Conservation (phyloP, 2,113 vertebrate genomes). For the Oncorhynchus mykiss region DNA sequence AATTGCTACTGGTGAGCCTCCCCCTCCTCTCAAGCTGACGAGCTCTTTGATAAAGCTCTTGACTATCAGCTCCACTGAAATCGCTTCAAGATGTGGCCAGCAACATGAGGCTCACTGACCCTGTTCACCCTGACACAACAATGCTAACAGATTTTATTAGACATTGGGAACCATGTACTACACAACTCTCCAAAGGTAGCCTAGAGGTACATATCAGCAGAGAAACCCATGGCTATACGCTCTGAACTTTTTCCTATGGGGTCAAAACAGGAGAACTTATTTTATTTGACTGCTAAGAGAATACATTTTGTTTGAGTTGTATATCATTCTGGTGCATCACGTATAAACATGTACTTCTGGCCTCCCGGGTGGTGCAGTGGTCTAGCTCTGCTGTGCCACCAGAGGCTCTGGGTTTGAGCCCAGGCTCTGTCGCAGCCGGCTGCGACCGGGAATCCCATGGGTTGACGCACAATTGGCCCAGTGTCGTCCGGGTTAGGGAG, state of each 20-base stretch:
- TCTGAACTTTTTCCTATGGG: neutral
- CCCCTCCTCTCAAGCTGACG: constrained; percentile 3
- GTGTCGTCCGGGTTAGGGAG: too few species aligned
- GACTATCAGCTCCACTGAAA: constrained; percentile 52
- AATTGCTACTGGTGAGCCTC: constrained; percentile 31
- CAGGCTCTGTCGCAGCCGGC: too few species aligned
- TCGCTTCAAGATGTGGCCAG: constrained; percentile 67
- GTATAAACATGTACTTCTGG: too few species aligned
- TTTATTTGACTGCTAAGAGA: neutral
- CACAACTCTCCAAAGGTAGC: too few species aligned
- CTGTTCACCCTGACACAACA: constrained; percentile 41
- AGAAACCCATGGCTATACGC: neutral
- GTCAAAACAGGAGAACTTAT: neutral
- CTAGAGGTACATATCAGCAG: too few species aligned
- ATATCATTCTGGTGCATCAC: too few species aligned
- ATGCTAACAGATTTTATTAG: neutral
- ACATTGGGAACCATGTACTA: neutral
- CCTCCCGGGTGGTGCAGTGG: too few species aligned
- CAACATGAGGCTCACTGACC: constrained; percentile 47
- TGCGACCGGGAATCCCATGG: too few species aligned
- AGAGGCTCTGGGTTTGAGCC: too few species aligned
- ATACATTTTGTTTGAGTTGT: neutral
- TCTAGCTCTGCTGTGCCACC: too few species aligned
- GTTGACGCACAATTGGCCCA: too few species aligned
- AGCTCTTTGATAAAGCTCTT: constrained; percentile 28